Conservation (phyloP, 2,888 invertebrate genomes). For the Eupithecia subumbrata region DNA sequence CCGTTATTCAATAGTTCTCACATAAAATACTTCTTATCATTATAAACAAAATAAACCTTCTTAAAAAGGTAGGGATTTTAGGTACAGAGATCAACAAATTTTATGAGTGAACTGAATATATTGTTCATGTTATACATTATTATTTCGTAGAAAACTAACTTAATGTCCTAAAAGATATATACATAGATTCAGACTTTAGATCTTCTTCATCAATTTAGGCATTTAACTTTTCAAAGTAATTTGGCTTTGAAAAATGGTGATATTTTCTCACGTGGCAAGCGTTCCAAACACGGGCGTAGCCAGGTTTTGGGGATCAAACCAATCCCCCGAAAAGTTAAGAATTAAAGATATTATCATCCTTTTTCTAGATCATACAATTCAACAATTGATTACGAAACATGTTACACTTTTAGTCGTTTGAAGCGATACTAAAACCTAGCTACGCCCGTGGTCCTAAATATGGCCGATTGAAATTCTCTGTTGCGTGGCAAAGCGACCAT, state of each 20-base stretch:
- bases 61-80: neutral
- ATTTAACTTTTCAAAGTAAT: neutral
- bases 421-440: too few relatives aligned
- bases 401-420: too few relatives aligned
- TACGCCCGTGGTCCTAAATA: too few relatives aligned
- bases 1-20: neutral
- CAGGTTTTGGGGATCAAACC: too few relatives aligned
- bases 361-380: too few relatives aligned
- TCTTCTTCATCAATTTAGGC: neutral
- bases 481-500: too few relatives aligned
- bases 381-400: too few relatives aligned
- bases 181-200: neutral
- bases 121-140: conserved; percentile 1
- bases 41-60: neutral
- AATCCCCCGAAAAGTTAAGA: too few relatives aligned
- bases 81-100: neutral
- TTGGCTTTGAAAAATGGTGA: neutral
- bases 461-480: too few relatives aligned
- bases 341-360: too few relatives aligned
- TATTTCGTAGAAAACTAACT: neutral
- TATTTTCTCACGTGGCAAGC: too few relatives aligned
- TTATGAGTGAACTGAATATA: neutral
- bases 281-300: too few relatives aligned
- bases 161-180: neutral
- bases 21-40: neutral